Evolutionary conservation across 2,113 vertebrate species (phyloP), one percentile per base, ranked within the genome.

Genomic region (Jaculus jaculus): DNA sequence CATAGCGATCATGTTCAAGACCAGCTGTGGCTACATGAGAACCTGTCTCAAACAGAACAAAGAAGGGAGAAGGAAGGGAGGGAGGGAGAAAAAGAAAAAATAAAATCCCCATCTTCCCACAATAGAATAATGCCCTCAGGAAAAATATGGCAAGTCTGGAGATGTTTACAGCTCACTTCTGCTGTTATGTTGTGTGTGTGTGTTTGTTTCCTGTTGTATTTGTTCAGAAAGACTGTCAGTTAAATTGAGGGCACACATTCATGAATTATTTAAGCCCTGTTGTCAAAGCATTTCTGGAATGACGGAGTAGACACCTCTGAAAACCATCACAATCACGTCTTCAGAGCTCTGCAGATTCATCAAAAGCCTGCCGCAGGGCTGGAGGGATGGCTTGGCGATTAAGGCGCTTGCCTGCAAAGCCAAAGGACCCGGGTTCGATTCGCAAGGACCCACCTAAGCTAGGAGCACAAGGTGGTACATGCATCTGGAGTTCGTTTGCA

Each of bases 271-370:
- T 91, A 61, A 79, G 37, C 8, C 5, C 61, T 74, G 37, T 32
- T 78, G 83, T 91, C 71, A 69, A 65, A 87, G 72, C 82, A 39
- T 32, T 83, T 87, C 77, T 72, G 74, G 32, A 77, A 73, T 34
- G 9, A 42, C 2, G 10, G 65, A 66, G 65, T 39, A 68, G 73
- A n/a, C 7, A n/a, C 10, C 17, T 78, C 77, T 20, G 24, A 39
- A 79, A 58, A 74, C 60, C 3, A 2, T 8, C 12, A 69, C 26
- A 7, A 34, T 58, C 17, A 79, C 68, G 7, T 83, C 82, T 69
- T 84, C 32, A 74, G 65, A 65, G n/a, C 34, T 88, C n/a, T 37
- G n/a, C 42, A 91, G 77, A 71, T 18, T 51, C 63, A 75, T 30
- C 28, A 61, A 80, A 93, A 66, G 24, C 61, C 90, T 71, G 10